A percentile compares a stretch with the other conserved stretches of the same genome.
Evolutionary conservation across 2,888 invertebrate genomes (phyloP).

Genomic region (Mactromeris polynyma): DNA sequence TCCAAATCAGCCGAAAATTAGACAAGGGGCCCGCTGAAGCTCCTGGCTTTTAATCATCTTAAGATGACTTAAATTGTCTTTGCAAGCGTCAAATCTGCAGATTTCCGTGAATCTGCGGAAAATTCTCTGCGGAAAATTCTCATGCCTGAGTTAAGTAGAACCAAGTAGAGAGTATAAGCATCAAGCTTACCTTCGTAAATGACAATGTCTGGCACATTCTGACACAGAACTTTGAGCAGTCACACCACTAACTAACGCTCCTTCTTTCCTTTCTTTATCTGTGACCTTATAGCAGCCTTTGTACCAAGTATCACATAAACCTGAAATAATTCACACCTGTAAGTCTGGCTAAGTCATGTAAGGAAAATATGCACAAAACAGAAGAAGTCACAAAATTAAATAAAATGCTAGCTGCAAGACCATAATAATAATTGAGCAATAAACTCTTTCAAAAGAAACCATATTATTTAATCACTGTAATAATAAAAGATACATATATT

Average conservation of each 20-base stretch:
- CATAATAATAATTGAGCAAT: neutral
- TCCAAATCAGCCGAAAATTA: no score
- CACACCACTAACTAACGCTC: neutral
- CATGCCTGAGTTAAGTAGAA: no score
- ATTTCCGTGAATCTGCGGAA: no score
- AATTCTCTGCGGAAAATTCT: no score
- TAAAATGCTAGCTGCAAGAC: neutral
- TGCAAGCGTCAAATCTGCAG: no score
- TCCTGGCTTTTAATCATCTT: no score
- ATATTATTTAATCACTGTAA: neutral
- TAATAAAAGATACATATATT: neutral
- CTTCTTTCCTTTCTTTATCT: neutral
- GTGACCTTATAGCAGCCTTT: conserved; percentile 30
- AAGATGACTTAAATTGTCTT: neutral
- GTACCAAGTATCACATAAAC: conserved; percentile 25
- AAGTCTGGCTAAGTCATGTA: neutral
- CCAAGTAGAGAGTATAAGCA: no score
- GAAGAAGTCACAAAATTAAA: neutral
- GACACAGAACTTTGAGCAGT: neutral
- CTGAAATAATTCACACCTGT: no score
- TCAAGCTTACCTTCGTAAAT: neutral
- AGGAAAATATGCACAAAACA: neutral
- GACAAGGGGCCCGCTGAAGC: no score
- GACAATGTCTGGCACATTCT: conserved; percentile 20
- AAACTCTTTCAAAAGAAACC: neutral